Percentiles rank a stretch among this genome's conserved stretches.
These are phyloP conservation scores for Eleutherodactylus coqui DNA, from an alignment of 2,797 vertebrate genomes.

Conservation along the genomic window DNA sequence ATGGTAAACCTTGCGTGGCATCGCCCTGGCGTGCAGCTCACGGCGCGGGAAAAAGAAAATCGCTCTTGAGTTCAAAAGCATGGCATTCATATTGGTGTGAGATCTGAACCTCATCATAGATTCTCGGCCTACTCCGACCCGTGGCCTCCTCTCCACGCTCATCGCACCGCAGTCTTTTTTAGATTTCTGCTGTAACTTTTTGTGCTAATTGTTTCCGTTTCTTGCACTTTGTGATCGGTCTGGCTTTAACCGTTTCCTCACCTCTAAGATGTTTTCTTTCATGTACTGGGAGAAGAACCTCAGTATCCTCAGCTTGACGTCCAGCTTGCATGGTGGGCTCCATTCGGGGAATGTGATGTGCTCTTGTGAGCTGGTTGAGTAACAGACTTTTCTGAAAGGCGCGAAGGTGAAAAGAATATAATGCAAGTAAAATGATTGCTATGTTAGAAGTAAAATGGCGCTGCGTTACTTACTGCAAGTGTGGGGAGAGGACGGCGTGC, in stretches of 20 bases:
- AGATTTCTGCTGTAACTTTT: no score
- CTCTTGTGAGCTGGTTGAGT: conserved; percentile 51
- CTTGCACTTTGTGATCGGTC: no score
- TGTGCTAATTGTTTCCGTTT: no score
- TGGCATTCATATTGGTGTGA: no score
- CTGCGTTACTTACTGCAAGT: conserved; percentile 79
- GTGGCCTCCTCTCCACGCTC: no score
- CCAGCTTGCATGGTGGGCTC: conserved; percentile 72
- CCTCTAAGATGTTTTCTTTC: conserved; percentile 98
- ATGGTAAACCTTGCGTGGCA: no score
- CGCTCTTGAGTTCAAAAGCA: no score
- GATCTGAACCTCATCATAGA: no score
- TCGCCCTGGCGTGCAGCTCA: no score
- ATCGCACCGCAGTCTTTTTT: no score
- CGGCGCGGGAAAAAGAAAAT: no score
- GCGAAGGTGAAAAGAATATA: not conserved
- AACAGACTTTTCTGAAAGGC: conserved; percentile 52
- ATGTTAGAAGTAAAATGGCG: not conserved
- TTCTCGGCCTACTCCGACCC: no score
- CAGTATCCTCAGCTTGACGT: conserved; percentile 88
- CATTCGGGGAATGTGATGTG: conserved; percentile 58
- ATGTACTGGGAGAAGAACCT: conserved; percentile 94
- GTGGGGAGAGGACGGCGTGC: conserved; percentile 89
- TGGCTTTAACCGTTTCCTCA: conserved; percentile 66
- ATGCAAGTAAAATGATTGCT: not conserved